Evolutionary conservation across 2,888 invertebrate species (phyloP).

Genomic region (Acleris literana): DNA sequence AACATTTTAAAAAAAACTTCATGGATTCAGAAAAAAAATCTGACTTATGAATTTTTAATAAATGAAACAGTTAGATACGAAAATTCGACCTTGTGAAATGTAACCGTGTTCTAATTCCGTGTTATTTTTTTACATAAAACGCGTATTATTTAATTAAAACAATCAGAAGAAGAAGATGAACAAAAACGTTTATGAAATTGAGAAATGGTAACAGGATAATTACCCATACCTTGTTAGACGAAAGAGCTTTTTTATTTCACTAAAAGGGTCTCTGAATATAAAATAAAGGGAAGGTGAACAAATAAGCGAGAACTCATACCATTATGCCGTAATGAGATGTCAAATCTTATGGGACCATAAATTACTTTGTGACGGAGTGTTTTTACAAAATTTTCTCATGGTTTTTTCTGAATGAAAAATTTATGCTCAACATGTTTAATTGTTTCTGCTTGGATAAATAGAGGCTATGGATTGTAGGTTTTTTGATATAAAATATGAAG

Average conservation of each 20-base stretch:
- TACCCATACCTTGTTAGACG: conserved; percentile 6
- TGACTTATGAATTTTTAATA: no score
- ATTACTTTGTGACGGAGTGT: conserved; percentile 6
- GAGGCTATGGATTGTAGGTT: not conserved
- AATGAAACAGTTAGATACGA: no score
- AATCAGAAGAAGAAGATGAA: not conserved
- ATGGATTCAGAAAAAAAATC: no score
- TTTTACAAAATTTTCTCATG: conserved; percentile 7
- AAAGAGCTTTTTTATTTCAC: conserved; percentile 1
- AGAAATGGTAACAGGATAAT: conserved; percentile 9
- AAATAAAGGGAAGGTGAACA: conserved; percentile 31
- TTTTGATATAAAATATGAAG: not conserved
- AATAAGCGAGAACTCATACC: conserved; percentile 47
- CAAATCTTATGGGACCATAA: conserved; percentile 45
- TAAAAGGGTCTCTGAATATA: conserved; percentile 14
- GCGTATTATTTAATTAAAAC: no score
- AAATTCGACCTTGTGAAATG: no score
- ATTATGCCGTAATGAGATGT: conserved; percentile 58
- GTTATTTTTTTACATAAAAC: no score
- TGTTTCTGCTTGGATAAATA: not conserved
- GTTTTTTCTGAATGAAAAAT: conserved; percentile 9
- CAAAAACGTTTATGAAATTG: conserved; percentile 2
- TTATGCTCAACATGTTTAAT: not conserved
- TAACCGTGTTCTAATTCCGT: no score
- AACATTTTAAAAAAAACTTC: no score